Evolutionary conservation across 2,113 vertebrate genomes (phyloP).

Genomic region (Phalacrocorax pelagicus): DNA sequence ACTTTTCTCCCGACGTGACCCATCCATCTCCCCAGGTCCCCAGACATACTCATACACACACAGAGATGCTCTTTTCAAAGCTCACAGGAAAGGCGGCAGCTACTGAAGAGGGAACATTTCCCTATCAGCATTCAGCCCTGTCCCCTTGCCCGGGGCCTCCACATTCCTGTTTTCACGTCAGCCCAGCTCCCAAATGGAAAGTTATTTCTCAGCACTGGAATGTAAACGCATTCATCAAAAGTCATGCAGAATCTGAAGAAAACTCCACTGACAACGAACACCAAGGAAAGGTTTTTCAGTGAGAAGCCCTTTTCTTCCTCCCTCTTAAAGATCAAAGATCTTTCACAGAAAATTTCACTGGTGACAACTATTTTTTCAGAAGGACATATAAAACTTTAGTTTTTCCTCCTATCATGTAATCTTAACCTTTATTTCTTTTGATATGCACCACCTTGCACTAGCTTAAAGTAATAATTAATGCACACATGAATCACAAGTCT

Average conservation of each 20-base stretch:
- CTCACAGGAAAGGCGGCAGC: background rate
- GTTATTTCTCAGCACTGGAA: constrained; percentile 71
- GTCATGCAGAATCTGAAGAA: constrained; percentile 3
- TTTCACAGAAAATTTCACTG: background rate
- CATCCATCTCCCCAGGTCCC: background rate
- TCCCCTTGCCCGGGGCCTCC: constrained; percentile 70
- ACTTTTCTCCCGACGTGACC: background rate
- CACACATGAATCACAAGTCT: background rate
- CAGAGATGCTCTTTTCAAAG: background rate
- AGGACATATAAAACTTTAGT: background rate
- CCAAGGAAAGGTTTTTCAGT: background rate
- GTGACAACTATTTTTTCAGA: background rate
- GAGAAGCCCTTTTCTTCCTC: background rate
- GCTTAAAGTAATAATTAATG: background rate
- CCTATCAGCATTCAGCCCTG: constrained; percentile 50
- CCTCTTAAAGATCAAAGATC: background rate
- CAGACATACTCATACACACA: background rate
- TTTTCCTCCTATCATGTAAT: background rate
- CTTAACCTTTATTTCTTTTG: background rate
- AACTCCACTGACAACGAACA: background rate
- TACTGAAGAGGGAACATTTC: constrained; percentile 25
- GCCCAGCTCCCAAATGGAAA: constrained; percentile 73
- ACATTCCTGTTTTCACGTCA: constrained; percentile 76
- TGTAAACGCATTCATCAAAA: constrained; percentile 71
- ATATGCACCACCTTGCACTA: background rate